These are phyloP conservation scores for Ibycter americanus DNA, from an alignment of 2,797 vertebrate species.

Conservation along the genomic window DNA sequence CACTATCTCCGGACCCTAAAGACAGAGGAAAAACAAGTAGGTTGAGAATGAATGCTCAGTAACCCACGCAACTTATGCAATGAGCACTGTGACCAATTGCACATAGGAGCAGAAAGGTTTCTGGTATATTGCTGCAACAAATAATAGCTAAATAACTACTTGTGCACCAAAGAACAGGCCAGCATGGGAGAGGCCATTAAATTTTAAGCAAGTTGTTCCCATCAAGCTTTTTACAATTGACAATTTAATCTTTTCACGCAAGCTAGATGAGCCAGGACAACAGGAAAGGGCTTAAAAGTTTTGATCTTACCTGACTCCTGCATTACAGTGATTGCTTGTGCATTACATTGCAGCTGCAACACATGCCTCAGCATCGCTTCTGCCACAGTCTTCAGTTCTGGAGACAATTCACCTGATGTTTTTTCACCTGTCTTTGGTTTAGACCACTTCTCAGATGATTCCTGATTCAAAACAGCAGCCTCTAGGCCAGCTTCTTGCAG, in stretches of 20 bases:
- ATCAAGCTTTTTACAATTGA: background rate
- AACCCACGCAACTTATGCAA: background rate
- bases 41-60: constrained; percentile 10
- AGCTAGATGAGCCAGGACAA: background rate
- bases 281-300: background rate
- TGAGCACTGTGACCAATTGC: rapidly evolving
- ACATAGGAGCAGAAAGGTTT: background rate
- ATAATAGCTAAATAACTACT: background rate
- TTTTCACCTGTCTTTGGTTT: background rate
- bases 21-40: background rate
- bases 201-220: background rate
- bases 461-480: constrained; percentile 7
- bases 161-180: background rate
- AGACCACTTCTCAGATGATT: background rate
- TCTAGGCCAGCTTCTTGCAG: constrained; percentile 68
- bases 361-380: constrained; percentile 87
- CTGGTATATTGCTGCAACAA: background rate
- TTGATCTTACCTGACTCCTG: constrained; percentile 80
- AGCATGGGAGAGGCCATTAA: background rate
- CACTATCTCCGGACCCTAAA: constrained; percentile 73
- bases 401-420: background rate
- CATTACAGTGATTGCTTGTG: constrained; percentile 85
- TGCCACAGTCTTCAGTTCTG: constrained; percentile 79
- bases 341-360: constrained; percentile 92
- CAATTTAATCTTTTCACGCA: background rate